A percentile compares a stretch with the other conserved stretches of the same genome.
These are phyloP conservation scores for Parnassius mnemosyne DNA, from an alignment of 2,888 invertebrate species.

Conservation along the genomic window DNA sequence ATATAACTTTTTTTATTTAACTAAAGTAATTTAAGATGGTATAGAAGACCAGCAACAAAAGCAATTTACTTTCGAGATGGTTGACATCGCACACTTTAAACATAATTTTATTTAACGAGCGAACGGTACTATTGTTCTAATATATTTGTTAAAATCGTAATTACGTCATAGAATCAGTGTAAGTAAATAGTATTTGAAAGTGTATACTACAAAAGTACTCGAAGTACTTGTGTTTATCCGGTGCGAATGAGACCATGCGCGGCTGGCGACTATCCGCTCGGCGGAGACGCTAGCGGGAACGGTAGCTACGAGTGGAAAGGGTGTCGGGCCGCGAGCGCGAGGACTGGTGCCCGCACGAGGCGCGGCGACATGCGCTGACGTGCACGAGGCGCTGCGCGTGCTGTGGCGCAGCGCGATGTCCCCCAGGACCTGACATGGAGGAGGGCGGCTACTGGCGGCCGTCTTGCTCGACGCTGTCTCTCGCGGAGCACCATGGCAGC, in stretches of 20 bases:
- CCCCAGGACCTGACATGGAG: conserved; percentile 72
- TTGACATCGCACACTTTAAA: neutral
- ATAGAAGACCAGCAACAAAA: no score
- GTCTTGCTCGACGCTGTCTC: conserved; percentile 75
- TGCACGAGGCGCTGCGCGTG: conserved; percentile 77
- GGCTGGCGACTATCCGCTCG: conserved; percentile 57
- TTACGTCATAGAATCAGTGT: neutral
- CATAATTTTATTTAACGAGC: no score
- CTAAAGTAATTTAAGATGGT: no score
- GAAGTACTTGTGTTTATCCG: conserved; percentile 37
- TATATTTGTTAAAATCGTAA: no score
- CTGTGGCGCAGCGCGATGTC: conserved; percentile 78
- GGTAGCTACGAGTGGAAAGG: conserved; percentile 62
- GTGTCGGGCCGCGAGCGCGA: conserved; percentile 79
- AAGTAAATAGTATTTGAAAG: conserved; percentile 4
- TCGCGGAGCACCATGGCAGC: conserved; percentile 75
- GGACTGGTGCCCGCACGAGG: conserved; percentile 78
- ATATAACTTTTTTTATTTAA: no score
- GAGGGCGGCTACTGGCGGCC: conserved; percentile 77
- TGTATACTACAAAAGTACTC: conserved; percentile 17
- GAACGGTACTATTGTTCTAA: no score
- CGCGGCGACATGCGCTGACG: conserved; percentile 78
- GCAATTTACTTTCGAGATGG: conserved; percentile 10
- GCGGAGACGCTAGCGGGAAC: conserved; percentile 64
- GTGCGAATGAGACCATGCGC: conserved; percentile 71